Evolutionary conservation across 53 echinoderm and acorn worm genomes (phyloP).

Genomic region (Echinarachnius parma): DNA sequence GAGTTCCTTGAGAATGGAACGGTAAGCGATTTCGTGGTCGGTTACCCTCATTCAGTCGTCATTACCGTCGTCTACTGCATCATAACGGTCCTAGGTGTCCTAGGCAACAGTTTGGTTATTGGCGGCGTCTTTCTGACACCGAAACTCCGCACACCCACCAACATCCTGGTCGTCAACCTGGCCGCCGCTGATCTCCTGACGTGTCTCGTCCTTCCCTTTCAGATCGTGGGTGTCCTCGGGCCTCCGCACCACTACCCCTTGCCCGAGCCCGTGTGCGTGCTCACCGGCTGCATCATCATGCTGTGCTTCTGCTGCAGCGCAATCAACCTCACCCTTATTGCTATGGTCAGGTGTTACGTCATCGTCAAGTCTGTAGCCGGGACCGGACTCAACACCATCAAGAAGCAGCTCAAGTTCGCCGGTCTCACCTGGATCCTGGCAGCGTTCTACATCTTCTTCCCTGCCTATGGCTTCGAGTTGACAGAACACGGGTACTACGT

Average conservation of each 20-base stretch:
- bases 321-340: slow-evolving; percentile 8
- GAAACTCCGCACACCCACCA: slow-evolving; percentile 34
- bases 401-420: slow-evolving; percentile 10
- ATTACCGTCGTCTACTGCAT: slow-evolving; percentile 10
- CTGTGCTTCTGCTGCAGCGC: slow-evolving; percentile 32
- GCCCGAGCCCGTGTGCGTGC: not conserved
- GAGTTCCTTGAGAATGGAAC: too few relatives aligned
- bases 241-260: not conserved
- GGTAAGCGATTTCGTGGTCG: too few relatives aligned
- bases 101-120: slow-evolving; percentile 27
- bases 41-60: too few relatives aligned
- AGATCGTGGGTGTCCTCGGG: slow-evolving; percentile 18
- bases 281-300: slow-evolving; percentile 26
- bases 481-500: slow-evolving; percentile 15
- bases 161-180: slow-evolving; percentile 31
- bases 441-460: slow-evolving; percentile 17
- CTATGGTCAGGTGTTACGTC: slow-evolving; percentile 24
- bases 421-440: slow-evolving; percentile 28
- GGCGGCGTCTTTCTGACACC: slow-evolving; percentile 14
- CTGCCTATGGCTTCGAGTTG: slow-evolving; percentile 24
- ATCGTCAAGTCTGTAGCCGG: slow-evolving; percentile 5
- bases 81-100: slow-evolving; percentile 10
- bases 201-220: slow-evolving; percentile 24
- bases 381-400: slow-evolving; percentile 8
- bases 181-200: slow-evolving; percentile 42